A percentile compares a stretch with the other conserved stretches of the same genome.
Evolutionary conservation across 2,113 vertebrate species (phyloP).

Genomic region (Gracilinanus agilis): DNA sequence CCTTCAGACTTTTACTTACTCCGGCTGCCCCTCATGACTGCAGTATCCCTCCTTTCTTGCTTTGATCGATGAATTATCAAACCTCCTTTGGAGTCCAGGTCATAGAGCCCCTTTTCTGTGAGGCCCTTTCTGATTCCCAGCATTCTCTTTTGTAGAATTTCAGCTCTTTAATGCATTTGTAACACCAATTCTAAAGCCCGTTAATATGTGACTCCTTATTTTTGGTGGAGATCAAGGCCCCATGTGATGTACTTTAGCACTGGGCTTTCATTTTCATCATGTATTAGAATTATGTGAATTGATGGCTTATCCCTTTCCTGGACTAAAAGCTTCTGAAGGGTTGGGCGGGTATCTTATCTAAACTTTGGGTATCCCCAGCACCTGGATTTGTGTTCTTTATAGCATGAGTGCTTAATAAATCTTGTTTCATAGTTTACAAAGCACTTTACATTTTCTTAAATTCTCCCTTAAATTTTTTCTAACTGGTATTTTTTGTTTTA

Average conservation of each 20-base stretch:
- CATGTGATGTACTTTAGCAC: not conserved
- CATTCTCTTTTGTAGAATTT: not conserved
- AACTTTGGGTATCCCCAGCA: not conserved
- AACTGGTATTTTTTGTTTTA: not conserved
- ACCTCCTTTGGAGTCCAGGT: not conserved
- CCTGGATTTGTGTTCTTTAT: too few relatives aligned
- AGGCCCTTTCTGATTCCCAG: not conserved
- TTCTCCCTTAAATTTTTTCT: not conserved
- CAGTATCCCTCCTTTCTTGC: not conserved
- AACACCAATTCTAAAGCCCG: not conserved
- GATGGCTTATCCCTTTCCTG: not conserved
- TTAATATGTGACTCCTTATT: not conserved
- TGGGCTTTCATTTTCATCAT: not conserved
- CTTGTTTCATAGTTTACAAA: not conserved
- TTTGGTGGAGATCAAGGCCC: not conserved
- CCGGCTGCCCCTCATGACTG: not conserved
- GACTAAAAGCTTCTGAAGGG: not conserved
- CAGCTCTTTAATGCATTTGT: not conserved
- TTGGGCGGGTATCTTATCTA: not conserved
- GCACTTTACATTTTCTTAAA: not conserved
- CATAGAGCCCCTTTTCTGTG: not conserved
- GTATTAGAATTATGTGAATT: not conserved
- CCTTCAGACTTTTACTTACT: not conserved
- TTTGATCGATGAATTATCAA: not conserved
- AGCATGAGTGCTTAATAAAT: not conserved